Percentiles rank a stretch among this genome's conserved stretches.
These are phyloP conservation scores for Astropecten irregularis DNA, from an alignment of 53 echinoderm and acorn worm species.

Conservation along the genomic window DNA sequence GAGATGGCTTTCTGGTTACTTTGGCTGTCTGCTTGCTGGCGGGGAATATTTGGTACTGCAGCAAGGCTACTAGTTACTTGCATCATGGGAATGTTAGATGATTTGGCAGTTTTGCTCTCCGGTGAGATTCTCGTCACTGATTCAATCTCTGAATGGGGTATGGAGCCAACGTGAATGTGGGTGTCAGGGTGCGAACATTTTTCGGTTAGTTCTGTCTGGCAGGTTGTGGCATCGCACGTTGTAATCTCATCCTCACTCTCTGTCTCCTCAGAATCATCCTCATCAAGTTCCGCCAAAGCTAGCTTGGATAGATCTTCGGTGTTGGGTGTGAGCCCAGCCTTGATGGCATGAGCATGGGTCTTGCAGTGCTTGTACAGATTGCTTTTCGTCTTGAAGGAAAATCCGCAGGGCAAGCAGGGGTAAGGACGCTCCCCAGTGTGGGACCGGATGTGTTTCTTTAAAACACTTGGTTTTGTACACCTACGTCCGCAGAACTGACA, in stretches of 20 bases:
- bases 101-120: slow-evolving; percentile 14
- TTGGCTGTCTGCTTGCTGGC: slow-evolving; percentile 51
- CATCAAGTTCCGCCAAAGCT: slow-evolving; percentile 63
- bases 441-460: slow-evolving; percentile 94
- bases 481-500: slow-evolving; percentile 94
- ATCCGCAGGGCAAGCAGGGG: slow-evolving; percentile 95
- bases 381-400: slow-evolving; percentile 98
- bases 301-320: slow-evolving; percentile 63
- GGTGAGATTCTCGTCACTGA: slow-evolving; percentile 8
- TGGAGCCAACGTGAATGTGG: slow-evolving; percentile 25
- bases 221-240: slow-evolving; percentile 52
- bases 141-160: slow-evolving; percentile 21
- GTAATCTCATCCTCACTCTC: slow-evolving; percentile 94
- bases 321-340: slow-evolving; percentile 76
- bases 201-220: slow-evolving; percentile 34
- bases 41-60: slow-evolving; percentile 46
- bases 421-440: slow-evolving; percentile 98
- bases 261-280: slow-evolving; percentile 97
- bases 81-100: slow-evolving; percentile 44
- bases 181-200: not conserved
- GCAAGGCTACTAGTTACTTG: slow-evolving; percentile 49
- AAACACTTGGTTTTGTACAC: slow-evolving; percentile 96
- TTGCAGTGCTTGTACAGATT: slow-evolving; percentile 98
- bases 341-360: slow-evolving; percentile 96
- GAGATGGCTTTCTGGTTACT: slow-evolving; percentile 36